Conservation (phyloP, 1,140 invertebrate genomes). For the Nasonia longicornis region DNA sequence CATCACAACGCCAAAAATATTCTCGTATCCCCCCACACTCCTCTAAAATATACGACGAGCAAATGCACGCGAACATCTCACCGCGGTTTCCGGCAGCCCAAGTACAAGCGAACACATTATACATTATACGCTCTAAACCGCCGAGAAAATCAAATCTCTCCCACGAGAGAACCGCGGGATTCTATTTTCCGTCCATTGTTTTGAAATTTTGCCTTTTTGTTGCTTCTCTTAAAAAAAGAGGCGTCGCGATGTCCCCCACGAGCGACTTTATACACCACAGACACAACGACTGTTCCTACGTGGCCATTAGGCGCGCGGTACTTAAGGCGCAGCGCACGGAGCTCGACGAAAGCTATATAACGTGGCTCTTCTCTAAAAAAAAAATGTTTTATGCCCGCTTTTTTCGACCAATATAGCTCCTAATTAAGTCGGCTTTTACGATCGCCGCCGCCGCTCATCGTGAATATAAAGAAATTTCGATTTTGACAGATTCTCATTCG, state of each 20-base stretch:
- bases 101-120: too few relatives aligned
- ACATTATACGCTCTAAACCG: too few relatives aligned
- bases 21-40: too few relatives aligned
- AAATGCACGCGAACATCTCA: too few relatives aligned
- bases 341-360: too few relatives aligned
- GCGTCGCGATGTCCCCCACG: slow-evolving; percentile 42
- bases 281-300: slow-evolving; percentile 52
- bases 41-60: background rate
- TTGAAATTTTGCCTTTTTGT: slow-evolving; percentile 11
- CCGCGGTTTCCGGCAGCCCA: too few relatives aligned
- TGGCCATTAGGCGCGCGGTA: slow-evolving; percentile 56
- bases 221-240: slow-evolving; percentile 47
- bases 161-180: slow-evolving; percentile 3
- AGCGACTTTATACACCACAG: background rate
- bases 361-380: background rate
- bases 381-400: slow-evolving; percentile 6
- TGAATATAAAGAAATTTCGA: background rate
- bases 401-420: background rate
- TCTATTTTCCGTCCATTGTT: slow-evolving; percentile 40
- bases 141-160: slow-evolving; percentile 8
- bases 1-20: background rate
- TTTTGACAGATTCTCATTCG: slow-evolving; percentile 6
- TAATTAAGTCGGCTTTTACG: slow-evolving; percentile 26
- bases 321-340: slow-evolving; percentile 51
- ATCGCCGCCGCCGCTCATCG: background rate